Evolutionary conservation across 2,113 vertebrate genomes (phyloP).

Genomic region (Sorex fumeus): DNA sequence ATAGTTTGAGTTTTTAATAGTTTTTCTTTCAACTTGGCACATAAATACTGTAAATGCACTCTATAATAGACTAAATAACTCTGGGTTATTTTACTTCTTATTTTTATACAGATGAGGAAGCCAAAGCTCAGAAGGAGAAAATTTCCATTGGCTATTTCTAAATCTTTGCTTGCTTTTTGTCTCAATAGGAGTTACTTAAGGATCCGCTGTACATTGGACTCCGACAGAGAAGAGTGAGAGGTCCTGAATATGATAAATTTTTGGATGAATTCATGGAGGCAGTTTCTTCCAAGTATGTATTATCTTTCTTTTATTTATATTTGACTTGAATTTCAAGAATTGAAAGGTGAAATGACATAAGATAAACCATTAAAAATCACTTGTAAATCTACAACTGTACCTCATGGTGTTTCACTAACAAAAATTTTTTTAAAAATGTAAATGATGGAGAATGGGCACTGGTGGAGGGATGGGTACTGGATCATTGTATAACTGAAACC

Average conservation of each 20-base stretch:
- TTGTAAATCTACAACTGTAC: too few species aligned
- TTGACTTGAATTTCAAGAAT: constrained; percentile 65
- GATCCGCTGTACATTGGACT: constrained; percentile 98
- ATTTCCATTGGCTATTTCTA: constrained; percentile 16
- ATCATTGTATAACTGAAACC: too few species aligned
- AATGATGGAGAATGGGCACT: too few species aligned
- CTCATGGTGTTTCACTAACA: too few species aligned
- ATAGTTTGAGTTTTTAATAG: constrained; percentile 73
- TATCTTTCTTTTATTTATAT: constrained; percentile 60
- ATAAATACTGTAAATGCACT: constrained; percentile 62
- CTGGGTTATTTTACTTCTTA: constrained; percentile 65
- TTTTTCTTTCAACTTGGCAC: constrained; percentile 68
- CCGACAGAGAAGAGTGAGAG: constrained; percentile 95
- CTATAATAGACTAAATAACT: neutral
- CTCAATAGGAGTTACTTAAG: constrained; percentile 92
- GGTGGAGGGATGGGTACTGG: too few species aligned
- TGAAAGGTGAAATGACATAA: constrained; percentile 17
- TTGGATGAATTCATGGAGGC: constrained; percentile 99
- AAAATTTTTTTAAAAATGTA: too few species aligned
- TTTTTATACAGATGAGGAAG: constrained; percentile 61
- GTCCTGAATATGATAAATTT: constrained; percentile 95
- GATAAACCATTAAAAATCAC: neutral
- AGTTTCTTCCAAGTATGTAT: constrained; percentile 94
- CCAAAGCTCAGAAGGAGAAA: neutral
- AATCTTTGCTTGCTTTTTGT: constrained; percentile 66